phyloP scores from a whole-genome alignment of 2,113 vertebrate genomes.

The Laterallus jamaicensis region DNA sequence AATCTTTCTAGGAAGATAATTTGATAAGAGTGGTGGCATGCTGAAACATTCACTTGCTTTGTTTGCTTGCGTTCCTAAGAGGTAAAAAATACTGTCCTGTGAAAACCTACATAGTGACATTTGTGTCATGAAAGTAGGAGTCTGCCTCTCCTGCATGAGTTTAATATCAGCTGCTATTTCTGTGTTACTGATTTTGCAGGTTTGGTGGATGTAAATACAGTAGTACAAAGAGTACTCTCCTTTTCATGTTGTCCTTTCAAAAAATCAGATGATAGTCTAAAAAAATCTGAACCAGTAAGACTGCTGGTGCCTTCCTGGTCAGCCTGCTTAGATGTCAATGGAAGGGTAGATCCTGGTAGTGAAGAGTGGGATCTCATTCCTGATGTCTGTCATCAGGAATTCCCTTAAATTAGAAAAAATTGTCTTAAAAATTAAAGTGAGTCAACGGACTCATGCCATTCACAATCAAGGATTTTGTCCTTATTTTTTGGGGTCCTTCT shows the following conservation, averaged over 20 bases:
- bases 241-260: neutral
- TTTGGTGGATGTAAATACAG: neutral
- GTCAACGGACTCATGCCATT: neutral
- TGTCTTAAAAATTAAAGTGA: neutral
- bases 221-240: neutral
- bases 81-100: neutral
- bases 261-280: neutral
- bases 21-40: neutral
- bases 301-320: neutral
- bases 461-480: neutral
- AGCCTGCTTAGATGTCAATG: neutral
- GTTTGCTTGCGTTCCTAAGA: neutral
- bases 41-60: neutral
- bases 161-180: neutral
- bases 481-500: neutral
- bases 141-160: neutral
- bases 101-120: neutral
- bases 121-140: neutral
- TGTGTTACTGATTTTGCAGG: neutral
- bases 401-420: neutral
- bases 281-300: neutral
- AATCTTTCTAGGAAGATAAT: neutral
- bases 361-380: neutral
- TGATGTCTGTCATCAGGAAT: neutral
- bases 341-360: neutral